Base-by-base conservation (phyloP, 1,140 invertebrate species). In the Euborellia annulipes region DNA sequence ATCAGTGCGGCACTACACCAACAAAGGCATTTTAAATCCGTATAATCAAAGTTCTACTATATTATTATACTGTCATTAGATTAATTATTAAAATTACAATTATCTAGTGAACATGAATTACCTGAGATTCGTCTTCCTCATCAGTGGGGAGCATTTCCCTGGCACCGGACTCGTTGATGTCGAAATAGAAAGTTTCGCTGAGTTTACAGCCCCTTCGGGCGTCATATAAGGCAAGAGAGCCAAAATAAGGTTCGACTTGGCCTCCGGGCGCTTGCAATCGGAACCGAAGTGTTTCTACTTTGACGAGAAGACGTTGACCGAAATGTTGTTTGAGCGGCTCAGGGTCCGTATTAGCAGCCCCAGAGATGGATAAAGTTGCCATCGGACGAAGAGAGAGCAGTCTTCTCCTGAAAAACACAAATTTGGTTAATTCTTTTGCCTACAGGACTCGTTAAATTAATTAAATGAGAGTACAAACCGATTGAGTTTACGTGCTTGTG, bases 141-240 rank as follows among this genome's bases (percentile, higher is more conserved):
- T 27, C 23, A 6, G 23, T 27, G 4, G 70, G 70, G 36, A 80
- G 53, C 60, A 82, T 67, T 41, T 66, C 65, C 19, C 66, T 63
- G 1, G 79, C 71, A 50, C 67, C 65, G 2, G 71, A 62, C 49
- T 83, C 73, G 64, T 93, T 93, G 1, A 92, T 66, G 62, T 93
- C 85, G 59, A 92, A 88, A 61, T 90, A 79, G 65, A 94, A 95
- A 62, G 91, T 90, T 63, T 95, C 91, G 1, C 85, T 86, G 17
- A 95, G 67, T 66, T 94, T 94, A 54, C 76, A 75, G 11, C 82
- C 83, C 50, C 78, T 75, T 57, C 79, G 78, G 2, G 81, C 79
- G 71, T 95, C 90, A 62, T 85, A 95, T 3, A 96, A 60, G 39
- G 85, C 77, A 37, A 95, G 66, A 8, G 79, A 77, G 3, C 89